These are phyloP conservation scores for Sebastes minor DNA, from an alignment of 2,797 vertebrate genomes.

Conservation along the genomic window DNA sequence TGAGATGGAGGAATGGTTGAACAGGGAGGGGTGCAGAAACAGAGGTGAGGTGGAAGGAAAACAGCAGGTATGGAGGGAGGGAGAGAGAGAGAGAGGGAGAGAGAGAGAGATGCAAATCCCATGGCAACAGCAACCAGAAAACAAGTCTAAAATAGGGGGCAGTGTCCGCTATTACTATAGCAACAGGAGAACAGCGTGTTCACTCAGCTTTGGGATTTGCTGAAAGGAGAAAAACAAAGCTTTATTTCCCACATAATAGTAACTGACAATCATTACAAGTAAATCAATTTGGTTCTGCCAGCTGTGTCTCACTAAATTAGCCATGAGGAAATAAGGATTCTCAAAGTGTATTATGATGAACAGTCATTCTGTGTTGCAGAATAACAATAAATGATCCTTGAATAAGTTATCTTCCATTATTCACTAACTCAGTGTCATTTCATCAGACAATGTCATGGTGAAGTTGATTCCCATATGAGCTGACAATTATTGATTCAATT, in stretches of 20 bases:
- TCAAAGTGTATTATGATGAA: slow-evolving; percentile 1
- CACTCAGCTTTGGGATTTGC: slow-evolving; percentile 81
- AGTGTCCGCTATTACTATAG: slow-evolving; percentile 91
- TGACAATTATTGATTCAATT: background rate
- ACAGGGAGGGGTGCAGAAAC: slow-evolving; percentile 38
- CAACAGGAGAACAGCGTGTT: slow-evolving; percentile 85
- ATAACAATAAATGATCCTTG: background rate
- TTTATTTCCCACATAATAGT: slow-evolving; percentile 65
- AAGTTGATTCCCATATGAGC: background rate
- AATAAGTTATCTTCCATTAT: slow-evolving; percentile 7
- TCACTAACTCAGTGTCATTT: slow-evolving; percentile 13
- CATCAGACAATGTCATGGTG: background rate
- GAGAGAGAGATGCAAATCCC: slow-evolving; percentile 83
- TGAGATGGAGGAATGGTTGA: slow-evolving; percentile 41
- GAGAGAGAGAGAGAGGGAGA: slow-evolving; percentile 64
- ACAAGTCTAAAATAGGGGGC: slow-evolving; percentile 90
- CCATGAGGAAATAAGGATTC: background rate
- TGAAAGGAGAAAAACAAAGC: slow-evolving; percentile 79
- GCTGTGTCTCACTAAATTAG: slow-evolving; percentile 31
- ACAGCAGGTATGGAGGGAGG: slow-evolving; percentile 52
- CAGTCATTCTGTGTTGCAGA: background rate
- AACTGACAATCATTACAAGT: slow-evolving; percentile 61
- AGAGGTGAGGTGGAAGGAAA: slow-evolving; percentile 59
- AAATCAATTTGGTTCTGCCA: slow-evolving; percentile 41
- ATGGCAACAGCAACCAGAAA: slow-evolving; percentile 90